These are phyloP conservation scores for Proterorhinus semilunaris DNA, from an alignment of 2,113 vertebrate species.

Conservation along the genomic window DNA sequence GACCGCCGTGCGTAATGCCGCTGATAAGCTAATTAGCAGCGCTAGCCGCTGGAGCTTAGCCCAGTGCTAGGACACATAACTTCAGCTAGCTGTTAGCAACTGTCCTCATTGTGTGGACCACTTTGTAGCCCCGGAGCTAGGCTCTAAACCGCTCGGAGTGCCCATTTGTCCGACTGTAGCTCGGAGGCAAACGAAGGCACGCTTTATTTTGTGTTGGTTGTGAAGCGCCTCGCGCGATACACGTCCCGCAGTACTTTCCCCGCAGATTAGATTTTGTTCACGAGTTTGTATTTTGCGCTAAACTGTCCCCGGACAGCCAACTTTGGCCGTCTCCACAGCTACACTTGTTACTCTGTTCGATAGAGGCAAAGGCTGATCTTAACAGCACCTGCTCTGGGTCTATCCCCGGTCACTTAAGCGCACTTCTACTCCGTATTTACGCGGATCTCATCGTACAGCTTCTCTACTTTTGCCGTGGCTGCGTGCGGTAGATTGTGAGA, in stretches of 20 bases:
- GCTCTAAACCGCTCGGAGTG: slow-evolving; percentile 23
- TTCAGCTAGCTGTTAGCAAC: slow-evolving; percentile 66
- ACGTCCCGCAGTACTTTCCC: slow-evolving; percentile 21
- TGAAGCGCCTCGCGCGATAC: neutral
- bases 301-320: slow-evolving; percentile 15
- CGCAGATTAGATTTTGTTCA: slow-evolving; percentile 25
- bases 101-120: slow-evolving; percentile 65
- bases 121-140: slow-evolving; percentile 28
- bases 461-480: neutral
- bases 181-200: slow-evolving; percentile 18
- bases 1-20: slow-evolving; percentile 63
- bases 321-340: slow-evolving; percentile 29
- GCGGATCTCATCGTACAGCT: neutral
- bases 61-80: slow-evolving; percentile 58
- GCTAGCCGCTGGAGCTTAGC: slow-evolving; percentile 69
- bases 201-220: slow-evolving; percentile 28
- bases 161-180: slow-evolving; percentile 15
- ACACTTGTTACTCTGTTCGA: slow-evolving; percentile 62
- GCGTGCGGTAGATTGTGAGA: neutral
- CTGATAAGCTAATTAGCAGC: slow-evolving; percentile 71
- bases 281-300: slow-evolving; percentile 18
- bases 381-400: slow-evolving; percentile 52
- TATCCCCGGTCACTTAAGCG: neutral
- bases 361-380: neutral
- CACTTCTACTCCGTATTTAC: neutral